These are phyloP conservation scores for Scrobipalpa costella DNA, from an alignment of 2,888 invertebrate species.

Conservation along the genomic window DNA sequence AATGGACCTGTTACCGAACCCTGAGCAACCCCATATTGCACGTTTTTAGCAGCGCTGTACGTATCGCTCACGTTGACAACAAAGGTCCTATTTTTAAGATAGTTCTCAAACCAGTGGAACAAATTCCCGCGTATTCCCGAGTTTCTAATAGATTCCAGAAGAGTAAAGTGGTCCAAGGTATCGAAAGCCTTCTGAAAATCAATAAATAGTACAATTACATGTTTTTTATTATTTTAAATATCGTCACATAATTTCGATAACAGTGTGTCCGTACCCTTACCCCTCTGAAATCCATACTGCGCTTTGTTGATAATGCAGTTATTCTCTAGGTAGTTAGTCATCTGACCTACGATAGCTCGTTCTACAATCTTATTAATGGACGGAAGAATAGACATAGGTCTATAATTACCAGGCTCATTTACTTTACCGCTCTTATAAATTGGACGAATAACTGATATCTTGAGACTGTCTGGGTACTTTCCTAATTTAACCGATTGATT, in stretches of 20 bases:
- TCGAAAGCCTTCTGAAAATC: constrained; percentile 5
- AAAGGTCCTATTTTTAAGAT: too few species aligned
- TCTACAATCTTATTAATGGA: constrained; percentile 1
- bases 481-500: too few species aligned
- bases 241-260: too few species aligned
- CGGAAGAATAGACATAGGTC: neutral
- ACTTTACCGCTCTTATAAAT: constrained; percentile 3
- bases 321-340: neutral
- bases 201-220: constrained; percentile 4
- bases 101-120: neutral
- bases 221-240: neutral
- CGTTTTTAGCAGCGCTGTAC: too few species aligned
- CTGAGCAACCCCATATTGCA: too few species aligned
- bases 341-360: neutral
- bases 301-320: neutral
- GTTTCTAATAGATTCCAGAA: neutral
- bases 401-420: neutral
- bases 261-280: too few species aligned
- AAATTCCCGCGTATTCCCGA: neutral
- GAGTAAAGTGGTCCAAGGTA: neutral
- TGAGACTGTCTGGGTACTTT: too few species aligned
- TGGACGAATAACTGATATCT: neutral
- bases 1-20: too few species aligned
- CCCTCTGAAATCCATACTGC: too few species aligned
- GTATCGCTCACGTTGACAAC: too few species aligned